Evolutionary conservation across 2,113 vertebrate genomes (phyloP).

Genomic region (Pachycephala philippinensis): DNA sequence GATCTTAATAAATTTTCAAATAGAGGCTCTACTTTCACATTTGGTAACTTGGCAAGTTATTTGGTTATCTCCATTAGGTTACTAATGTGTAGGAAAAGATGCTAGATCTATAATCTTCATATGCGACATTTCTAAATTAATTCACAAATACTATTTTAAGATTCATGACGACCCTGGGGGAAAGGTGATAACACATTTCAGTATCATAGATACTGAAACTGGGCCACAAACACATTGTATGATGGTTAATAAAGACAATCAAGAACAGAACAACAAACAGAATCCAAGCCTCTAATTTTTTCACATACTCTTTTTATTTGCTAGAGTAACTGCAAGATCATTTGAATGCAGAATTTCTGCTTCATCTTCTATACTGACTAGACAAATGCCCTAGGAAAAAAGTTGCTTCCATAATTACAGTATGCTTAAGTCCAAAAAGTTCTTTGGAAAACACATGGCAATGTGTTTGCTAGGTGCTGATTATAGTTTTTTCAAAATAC

Average conservation of each 20-base stretch:
- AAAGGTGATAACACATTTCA: not conserved
- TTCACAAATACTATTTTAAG: not conserved
- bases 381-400: not conserved
- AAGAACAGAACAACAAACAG: not conserved
- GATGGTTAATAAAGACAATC: not conserved
- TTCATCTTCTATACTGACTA: not conserved
- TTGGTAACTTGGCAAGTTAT: not conserved
- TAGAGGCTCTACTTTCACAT: not conserved
- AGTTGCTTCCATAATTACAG: not conserved
- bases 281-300: not conserved
- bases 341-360: not conserved
- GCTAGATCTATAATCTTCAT: not conserved
- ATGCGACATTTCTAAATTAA: not conserved
- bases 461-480: not conserved
- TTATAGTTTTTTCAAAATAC: constrained; percentile 63
- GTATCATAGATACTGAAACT: not conserved
- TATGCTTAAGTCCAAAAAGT: not conserved
- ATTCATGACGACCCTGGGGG: not conserved
- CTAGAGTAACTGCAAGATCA: not conserved
- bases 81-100: not conserved
- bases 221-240: not conserved
- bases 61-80: not conserved
- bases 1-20: not conserved
- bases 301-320: not conserved
- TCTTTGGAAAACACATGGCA: not conserved